These are phyloP conservation scores for Apamea sordens DNA, from an alignment of 2,888 invertebrate species.

Conservation along the genomic window DNA sequence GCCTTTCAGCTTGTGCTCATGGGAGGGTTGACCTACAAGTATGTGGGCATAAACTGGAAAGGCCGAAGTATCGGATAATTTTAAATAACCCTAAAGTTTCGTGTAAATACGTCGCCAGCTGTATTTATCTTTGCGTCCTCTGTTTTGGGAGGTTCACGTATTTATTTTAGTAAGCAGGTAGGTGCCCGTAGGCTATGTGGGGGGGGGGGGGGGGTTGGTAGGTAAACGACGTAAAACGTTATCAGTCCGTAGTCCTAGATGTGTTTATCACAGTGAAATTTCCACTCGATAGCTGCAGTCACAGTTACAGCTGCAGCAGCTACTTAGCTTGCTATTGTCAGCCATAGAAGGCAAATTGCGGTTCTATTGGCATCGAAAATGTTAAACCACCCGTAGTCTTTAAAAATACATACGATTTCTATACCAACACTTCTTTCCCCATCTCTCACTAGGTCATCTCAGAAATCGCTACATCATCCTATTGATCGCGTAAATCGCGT, in stretches of 20 bases:
- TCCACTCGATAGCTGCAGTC: no score
- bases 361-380: not conserved
- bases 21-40: slow-evolving; percentile 51
- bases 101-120: slow-evolving; percentile 28
- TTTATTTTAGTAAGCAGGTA: slow-evolving; percentile 6
- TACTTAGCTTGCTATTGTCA: not conserved
- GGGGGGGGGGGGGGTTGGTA: not conserved
- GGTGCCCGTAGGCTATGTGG: not conserved
- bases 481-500: slow-evolving; percentile 47
- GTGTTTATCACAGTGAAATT: not conserved
- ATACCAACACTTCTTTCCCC: not conserved
- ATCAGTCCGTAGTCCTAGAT: not conserved
- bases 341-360: not conserved
- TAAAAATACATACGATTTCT: not conserved
- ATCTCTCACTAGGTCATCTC: slow-evolving; percentile 24
- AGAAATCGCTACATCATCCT: slow-evolving; percentile 42
- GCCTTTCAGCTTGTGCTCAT: slow-evolving; percentile 48
- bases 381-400: not conserved
- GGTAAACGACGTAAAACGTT: not conserved
- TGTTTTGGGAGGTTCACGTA: slow-evolving; percentile 1
- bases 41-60: slow-evolving; percentile 28
- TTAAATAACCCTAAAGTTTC: slow-evolving; percentile 52
- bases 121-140: slow-evolving; percentile 30
- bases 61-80: slow-evolving; percentile 27
- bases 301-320: no score